Percentiles rank a stretch among this genome's conserved stretches.
phyloP scores from a whole-genome alignment of 2,113 vertebrate species.

The Bubo scandiacus region DNA sequence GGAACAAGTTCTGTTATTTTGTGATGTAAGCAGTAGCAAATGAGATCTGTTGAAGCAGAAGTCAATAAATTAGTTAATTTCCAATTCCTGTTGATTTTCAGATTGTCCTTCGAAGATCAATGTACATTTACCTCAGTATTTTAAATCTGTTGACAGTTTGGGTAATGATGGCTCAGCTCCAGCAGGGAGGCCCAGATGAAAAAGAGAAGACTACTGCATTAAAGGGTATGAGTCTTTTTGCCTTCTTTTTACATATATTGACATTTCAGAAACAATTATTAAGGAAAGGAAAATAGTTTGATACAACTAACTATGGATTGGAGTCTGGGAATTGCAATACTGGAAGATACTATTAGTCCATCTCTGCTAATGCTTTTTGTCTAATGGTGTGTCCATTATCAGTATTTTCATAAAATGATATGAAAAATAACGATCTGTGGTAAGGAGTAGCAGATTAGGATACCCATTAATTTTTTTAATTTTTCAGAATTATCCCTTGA shows the following conservation, averaged over 20 bases:
- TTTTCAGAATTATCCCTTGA: background rate
- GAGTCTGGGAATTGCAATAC: background rate
- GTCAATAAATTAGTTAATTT: conserved; percentile 36
- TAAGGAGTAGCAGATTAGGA: background rate
- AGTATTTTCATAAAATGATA: background rate
- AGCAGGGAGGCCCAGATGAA: conserved; percentile 87
- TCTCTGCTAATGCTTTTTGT: background rate
- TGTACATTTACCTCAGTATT: conserved; percentile 74
- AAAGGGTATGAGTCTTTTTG: conserved; percentile 81
- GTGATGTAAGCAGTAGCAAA: background rate
- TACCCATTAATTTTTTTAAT: background rate
- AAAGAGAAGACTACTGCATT: conserved; percentile 94
- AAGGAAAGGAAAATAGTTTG: background rate
- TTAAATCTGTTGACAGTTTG: conserved; percentile 77
- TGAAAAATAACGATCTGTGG: background rate
- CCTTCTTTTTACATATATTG: background rate
- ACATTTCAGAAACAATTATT: background rate
- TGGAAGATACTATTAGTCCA: background rate
- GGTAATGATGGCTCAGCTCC: conserved; percentile 89
- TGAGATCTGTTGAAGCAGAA: background rate
- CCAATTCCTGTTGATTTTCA: conserved; percentile 71
- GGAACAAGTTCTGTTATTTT: background rate
- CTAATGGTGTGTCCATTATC: background rate
- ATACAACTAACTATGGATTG: background rate
- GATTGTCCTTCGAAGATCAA: conserved; percentile 73